phyloP scores from a whole-genome alignment of 2,113 vertebrate species.

The Otus sunia region DNA sequence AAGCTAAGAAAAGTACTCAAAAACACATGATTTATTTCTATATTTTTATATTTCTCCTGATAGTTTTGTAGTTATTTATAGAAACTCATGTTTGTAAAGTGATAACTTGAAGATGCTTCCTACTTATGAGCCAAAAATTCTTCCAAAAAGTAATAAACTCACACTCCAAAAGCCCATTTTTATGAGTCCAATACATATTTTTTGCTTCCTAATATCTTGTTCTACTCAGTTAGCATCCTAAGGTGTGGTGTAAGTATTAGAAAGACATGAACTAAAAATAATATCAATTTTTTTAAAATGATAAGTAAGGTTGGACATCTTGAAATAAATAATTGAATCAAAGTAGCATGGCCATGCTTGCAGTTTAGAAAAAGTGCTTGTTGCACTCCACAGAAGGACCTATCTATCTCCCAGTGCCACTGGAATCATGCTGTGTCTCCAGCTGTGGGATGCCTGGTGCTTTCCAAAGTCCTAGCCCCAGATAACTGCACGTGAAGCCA shows the following conservation, averaged over 20 bases:
- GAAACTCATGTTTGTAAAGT: background rate
- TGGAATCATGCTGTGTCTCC: background rate
- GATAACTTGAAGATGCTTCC: background rate
- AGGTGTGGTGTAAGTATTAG: background rate
- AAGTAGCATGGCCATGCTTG: background rate
- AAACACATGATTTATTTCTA: background rate
- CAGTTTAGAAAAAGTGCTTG: background rate
- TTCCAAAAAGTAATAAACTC: background rate
- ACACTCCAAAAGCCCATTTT: background rate
- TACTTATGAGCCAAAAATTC: background rate
- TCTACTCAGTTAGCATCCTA: background rate
- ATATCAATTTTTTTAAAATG: background rate
- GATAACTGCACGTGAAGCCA: accelerated
- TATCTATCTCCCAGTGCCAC: background rate
- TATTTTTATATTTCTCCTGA: background rate
- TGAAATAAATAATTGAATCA: background rate
- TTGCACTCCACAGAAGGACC: background rate
- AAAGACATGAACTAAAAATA: background rate
- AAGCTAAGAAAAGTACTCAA: background rate
- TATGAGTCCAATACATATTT: background rate
- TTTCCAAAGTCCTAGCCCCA: background rate
- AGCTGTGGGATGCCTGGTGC: background rate
- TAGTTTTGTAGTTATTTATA: background rate
- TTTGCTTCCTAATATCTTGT: background rate
- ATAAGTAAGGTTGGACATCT: background rate